Evolutionary conservation across 2,797 vertebrate species (phyloP).

Genomic region (Acestrorhynchus altus): DNA sequence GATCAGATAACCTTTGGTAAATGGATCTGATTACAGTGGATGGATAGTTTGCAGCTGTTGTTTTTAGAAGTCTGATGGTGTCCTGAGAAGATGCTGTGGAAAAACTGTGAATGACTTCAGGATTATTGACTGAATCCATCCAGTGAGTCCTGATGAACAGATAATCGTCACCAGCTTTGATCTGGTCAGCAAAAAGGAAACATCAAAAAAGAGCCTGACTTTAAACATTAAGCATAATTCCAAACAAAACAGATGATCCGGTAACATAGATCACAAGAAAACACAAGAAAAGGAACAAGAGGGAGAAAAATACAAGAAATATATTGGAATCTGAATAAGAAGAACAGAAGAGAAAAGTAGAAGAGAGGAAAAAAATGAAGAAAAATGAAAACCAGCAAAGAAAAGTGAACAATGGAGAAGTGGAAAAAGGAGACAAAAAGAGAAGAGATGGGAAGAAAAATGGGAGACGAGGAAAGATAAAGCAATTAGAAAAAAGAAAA

Average conservation of each 20-base stretch:
- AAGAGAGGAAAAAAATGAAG: background rate
- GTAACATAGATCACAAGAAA: background rate
- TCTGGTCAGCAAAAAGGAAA: constrained; percentile 11
- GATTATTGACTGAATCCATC: constrained; percentile 49
- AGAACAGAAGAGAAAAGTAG: background rate
- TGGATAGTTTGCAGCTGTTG: background rate
- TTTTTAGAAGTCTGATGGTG: background rate
- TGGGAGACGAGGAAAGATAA: background rate
- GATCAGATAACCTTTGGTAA: background rate
- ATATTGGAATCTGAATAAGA: background rate
- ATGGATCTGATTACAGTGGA: background rate
- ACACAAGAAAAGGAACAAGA: background rate
- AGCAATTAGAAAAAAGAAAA: background rate
- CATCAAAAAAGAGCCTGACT: constrained; percentile 1
- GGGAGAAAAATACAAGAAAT: background rate
- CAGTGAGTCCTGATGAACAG: constrained; percentile 34
- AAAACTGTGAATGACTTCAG: constrained; percentile 39
- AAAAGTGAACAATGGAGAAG: background rate
- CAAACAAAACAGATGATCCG: background rate
- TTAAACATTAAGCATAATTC: constrained; percentile 31
- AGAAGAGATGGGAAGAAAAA: background rate
- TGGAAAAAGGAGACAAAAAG: background rate
- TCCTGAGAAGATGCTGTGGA: constrained; percentile 17
- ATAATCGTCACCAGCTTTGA: constrained; percentile 43
- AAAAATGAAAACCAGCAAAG: no score